phyloP scores from a whole-genome alignment of 2,888 invertebrate genomes.

The Lamproptera curius region DNA sequence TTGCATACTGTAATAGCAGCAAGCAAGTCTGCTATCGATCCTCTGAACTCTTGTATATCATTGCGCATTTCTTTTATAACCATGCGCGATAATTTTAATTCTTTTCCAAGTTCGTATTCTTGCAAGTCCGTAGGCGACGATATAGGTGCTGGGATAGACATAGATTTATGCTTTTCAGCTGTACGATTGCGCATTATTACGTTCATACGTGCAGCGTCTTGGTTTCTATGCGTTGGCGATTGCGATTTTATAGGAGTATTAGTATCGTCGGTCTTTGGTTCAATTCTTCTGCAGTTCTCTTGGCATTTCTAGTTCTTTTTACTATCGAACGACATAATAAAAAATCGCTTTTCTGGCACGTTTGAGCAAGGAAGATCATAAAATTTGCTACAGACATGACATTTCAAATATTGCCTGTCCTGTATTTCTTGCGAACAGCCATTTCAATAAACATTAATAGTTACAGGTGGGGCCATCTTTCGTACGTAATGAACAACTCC shows the following conservation, averaged over 20 bases:
- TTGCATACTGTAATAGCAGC: background rate
- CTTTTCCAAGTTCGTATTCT: background rate
- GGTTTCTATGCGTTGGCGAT: background rate
- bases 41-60: background rate
- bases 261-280: background rate
- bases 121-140: background rate
- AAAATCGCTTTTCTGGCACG: slow-evolving; percentile 1
- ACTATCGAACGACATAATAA: background rate
- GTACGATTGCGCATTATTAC: background rate
- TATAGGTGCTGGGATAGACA: background rate
- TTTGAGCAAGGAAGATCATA: slow-evolving; percentile 1
- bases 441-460: background rate
- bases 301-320: slow-evolving; percentile 1
- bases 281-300: background rate
- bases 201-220: background rate
- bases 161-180: background rate
- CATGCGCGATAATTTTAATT: background rate
- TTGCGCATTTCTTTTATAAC: background rate
- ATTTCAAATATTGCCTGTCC: background rate
- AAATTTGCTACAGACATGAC: background rate
- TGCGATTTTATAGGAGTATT: background rate
- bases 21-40: background rate
- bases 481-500: too few relatives aligned
- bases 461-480: slow-evolving; percentile 1
- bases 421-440: background rate